Percentiles rank a stretch among this genome's conserved stretches.
These are phyloP conservation scores for Onychomys torridus DNA, from an alignment of 2,797 vertebrate species.

Conservation along the genomic window DNA sequence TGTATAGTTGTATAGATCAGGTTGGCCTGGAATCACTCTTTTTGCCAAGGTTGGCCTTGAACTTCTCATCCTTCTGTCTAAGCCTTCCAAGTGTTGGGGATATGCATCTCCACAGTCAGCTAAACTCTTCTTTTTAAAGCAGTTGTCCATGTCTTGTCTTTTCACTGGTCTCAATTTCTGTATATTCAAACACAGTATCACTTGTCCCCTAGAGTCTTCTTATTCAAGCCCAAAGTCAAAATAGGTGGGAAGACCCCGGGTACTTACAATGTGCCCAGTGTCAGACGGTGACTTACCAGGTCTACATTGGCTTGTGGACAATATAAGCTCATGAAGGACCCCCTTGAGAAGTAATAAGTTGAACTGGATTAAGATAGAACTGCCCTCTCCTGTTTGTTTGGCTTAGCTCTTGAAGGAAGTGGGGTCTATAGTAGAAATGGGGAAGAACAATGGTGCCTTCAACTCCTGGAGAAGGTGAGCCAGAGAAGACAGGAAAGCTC, in stretches of 20 bases:
- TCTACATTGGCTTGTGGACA: neutral
- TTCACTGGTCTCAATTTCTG: neutral
- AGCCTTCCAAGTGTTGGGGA: neutral
- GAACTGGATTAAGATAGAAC: neutral
- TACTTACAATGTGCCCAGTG: neutral
- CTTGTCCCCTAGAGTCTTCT: neutral
- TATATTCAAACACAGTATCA: neutral
- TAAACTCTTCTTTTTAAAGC: neutral
- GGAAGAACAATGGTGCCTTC: neutral
- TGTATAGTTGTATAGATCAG: neutral
- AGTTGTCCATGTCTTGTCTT: neutral
- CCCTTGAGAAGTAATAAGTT: neutral
- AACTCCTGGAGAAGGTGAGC: neutral
- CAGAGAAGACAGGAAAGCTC: neutral
- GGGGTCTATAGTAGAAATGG: neutral
- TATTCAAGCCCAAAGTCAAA: neutral
- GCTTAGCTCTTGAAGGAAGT: neutral
- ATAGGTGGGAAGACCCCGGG: neutral
- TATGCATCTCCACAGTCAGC: neutral
- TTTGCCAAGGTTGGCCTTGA: neutral
- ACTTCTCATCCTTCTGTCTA: neutral
- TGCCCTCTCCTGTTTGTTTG: neutral
- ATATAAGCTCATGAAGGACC: neutral
- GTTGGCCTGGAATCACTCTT: neutral
- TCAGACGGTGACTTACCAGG: neutral